Evolutionary conservation across 2,797 vertebrate species (phyloP), one percentile per base, ranked within the genome.

Genomic region (Protonibea diacanthus): DNA sequence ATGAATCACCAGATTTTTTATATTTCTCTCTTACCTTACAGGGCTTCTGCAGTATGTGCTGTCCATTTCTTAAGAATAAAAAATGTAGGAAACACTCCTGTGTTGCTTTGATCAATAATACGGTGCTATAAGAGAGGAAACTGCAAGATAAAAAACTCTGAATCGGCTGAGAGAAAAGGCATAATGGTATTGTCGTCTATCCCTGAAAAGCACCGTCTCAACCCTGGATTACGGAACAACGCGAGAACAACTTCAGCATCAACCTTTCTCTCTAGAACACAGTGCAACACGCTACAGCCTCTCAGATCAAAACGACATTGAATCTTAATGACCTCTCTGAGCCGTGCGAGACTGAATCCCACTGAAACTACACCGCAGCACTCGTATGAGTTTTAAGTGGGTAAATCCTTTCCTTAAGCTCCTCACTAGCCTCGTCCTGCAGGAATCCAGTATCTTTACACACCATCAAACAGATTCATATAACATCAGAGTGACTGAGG

Each of bases 251-350:
- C 77, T 81, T 52, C 38, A 73, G 80, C 84, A 89, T 82, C 66
- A 73, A 77, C 76, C 57, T 83, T 71, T 60, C 51, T 79, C 62
- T 71, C 29, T 56, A 58, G 76, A 85, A 82, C 76, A 84, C 69
- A 60, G 55, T 52, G 57, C 65, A 74, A 83, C 80, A 85, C 33
- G 63, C 47, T 74, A 76, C 44, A 85, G 76, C 64, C 76, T 81
- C 64, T 27, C 56, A 55, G 79, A 85, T 85, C 85, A 71, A 72
- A 84, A 89, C 75, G 1, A 23, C 44, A 57, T 18, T 25, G 86
- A 89, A 90, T 90, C 80, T 74, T 83, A 89, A 91, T 87, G 84
- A 89, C 84, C 87, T 88, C 59, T 88, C 63, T 52, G 78, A 85
- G 86, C 76, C 71, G 59, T 18, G 33, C 71, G 60, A 40, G 67